These are phyloP conservation scores for Bombus confusus DNA, from an alignment of 1,140 invertebrate species.

Conservation along the genomic window DNA sequence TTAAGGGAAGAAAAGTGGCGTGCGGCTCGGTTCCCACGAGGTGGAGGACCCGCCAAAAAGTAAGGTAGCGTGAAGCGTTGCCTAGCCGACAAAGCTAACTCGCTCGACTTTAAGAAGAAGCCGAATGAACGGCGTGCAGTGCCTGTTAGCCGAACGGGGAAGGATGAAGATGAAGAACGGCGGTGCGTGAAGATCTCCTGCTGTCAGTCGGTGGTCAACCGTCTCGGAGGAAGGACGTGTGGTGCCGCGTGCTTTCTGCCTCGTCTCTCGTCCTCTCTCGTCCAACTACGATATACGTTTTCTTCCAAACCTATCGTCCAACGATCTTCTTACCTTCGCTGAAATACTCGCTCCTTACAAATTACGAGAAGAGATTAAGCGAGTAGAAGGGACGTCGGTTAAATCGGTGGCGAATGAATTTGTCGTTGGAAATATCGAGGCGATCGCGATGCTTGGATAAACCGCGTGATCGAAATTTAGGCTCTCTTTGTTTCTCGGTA, in stretches of 20 bases:
- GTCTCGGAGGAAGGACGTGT: slow-evolving; percentile 74
- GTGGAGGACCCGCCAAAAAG: slow-evolving; percentile 34
- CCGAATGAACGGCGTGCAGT: slow-evolving; percentile 41
- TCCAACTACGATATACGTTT: background rate
- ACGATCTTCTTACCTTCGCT: background rate
- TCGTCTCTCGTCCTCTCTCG: slow-evolving; percentile 10
- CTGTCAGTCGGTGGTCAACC: slow-evolving; percentile 80
- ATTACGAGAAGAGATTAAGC: too few relatives aligned
- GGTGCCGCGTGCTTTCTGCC: slow-evolving; percentile 41
- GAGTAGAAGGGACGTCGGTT: background rate
- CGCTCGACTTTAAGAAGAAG: slow-evolving; percentile 24
- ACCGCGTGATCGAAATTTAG: background rate
- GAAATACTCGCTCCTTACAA: background rate
- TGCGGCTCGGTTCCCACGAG: slow-evolving; percentile 21
- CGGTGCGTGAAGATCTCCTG: slow-evolving; percentile 75
- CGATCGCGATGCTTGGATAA: background rate
- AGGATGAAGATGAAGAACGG: slow-evolving; percentile 81
- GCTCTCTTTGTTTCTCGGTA: background rate
- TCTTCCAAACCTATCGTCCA: background rate
- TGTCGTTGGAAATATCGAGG: background rate
- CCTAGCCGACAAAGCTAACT: slow-evolving; percentile 58
- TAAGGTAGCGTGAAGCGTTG: slow-evolving; percentile 56
- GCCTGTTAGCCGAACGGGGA: slow-evolving; percentile 58
- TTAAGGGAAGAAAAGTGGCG: slow-evolving; percentile 18
- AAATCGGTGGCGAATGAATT: background rate